phyloP scores from a whole-genome alignment of 2,113 vertebrate species.

The Catharus minimus region DNA sequence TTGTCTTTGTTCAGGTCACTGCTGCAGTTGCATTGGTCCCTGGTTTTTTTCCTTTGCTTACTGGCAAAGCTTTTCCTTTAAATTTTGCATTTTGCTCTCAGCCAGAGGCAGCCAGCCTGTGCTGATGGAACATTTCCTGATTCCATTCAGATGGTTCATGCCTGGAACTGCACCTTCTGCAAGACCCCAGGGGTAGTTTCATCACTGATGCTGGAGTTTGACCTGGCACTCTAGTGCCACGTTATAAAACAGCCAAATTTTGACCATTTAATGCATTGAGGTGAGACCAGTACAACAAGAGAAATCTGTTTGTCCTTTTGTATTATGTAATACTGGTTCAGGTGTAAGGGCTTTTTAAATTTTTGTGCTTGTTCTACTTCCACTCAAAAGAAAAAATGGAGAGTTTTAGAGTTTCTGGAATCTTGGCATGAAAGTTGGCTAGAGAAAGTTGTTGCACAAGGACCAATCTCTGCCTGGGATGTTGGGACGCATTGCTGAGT shows the following conservation, averaged over 20 bases:
- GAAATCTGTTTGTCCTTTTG: neutral
- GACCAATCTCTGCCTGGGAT: fast-evolving
- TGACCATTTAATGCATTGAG: neutral
- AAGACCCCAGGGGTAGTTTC: neutral
- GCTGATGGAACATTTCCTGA: neutral
- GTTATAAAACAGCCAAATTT: neutral
- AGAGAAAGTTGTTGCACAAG: neutral
- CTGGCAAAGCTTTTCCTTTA: neutral
- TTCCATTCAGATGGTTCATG: neutral
- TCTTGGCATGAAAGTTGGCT: neutral
- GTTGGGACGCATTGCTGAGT: neutral
- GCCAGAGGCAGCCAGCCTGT: neutral
- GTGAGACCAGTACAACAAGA: neutral
- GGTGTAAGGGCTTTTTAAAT: neutral
- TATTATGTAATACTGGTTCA: neutral
- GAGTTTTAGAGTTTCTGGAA: neutral
- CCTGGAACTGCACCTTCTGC: neutral
- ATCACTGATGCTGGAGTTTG: neutral
- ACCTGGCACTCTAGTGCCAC: fast-evolving
- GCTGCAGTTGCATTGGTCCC: neutral
- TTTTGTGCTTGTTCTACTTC: neutral
- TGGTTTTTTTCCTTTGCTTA: neutral
- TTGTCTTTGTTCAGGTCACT: neutral
- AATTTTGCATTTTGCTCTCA: neutral
- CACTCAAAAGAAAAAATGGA: neutral